These are phyloP conservation scores for Pelmatolapia mariae DNA, from an alignment of 2,113 vertebrate genomes.

Conservation along the genomic window DNA sequence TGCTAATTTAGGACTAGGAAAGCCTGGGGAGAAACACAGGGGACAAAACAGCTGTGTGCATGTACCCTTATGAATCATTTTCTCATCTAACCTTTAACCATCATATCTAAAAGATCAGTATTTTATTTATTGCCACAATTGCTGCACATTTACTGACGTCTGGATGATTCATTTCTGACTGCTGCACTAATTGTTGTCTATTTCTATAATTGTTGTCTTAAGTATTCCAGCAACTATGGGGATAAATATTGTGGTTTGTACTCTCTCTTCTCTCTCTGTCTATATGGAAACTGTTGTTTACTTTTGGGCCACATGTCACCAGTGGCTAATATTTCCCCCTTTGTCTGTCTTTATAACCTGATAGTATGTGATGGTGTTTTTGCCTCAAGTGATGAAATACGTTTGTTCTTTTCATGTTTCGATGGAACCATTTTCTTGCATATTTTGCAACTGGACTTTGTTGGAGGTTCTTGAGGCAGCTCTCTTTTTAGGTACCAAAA, in stretches of 20 bases:
- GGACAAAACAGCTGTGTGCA: neutral
- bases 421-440: neutral
- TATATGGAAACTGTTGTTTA: neutral
- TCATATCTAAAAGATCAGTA: neutral
- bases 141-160: neutral
- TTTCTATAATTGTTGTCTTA: neutral
- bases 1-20: conserved; percentile 52
- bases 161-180: conserved; percentile 1
- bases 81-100: conserved; percentile 38
- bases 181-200: neutral
- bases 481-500: neutral
- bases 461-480: neutral
- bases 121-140: neutral
- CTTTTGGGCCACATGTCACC: neutral
- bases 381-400: neutral
- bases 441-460: neutral
- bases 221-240: neutral
- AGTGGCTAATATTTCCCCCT: neutral
- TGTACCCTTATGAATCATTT: neutral
- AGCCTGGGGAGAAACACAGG: conserved; percentile 37
- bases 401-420: neutral
- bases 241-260: neutral
- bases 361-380: neutral
- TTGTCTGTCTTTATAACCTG: neutral
- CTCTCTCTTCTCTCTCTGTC: neutral